A percentile compares a stretch with the other conserved stretches of the same genome.
Evolutionary conservation across 2,113 vertebrate species (phyloP).

Genomic region (Anhinga rufa): DNA sequence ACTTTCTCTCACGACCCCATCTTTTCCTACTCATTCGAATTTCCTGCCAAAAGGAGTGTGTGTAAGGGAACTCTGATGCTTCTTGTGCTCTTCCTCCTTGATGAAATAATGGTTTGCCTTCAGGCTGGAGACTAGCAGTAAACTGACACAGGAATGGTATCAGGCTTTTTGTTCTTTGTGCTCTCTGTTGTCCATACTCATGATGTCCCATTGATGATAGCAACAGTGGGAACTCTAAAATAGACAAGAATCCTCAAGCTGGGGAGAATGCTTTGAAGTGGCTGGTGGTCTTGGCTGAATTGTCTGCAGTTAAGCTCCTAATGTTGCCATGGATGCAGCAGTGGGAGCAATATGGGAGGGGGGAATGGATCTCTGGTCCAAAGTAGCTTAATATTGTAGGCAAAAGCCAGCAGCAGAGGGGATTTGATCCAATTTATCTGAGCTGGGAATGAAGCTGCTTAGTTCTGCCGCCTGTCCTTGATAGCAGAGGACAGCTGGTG

Average conservation of each 20-base stretch:
- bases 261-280: constrained; percentile 24
- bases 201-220: constrained; percentile 25
- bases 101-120: constrained; percentile 24
- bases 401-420: constrained; percentile 11
- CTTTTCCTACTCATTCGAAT: not conserved
- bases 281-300: constrained; percentile 15
- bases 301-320: constrained; percentile 8
- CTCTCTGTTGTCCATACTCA: not conserved
- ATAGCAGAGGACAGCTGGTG: not conserved
- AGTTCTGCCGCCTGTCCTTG: constrained; percentile 7
- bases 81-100: constrained; percentile 7
- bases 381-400: constrained; percentile 32
- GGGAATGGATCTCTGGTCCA: not conserved
- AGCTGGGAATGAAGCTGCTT: not conserved
- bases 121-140: not conserved
- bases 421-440: constrained; percentile 14
- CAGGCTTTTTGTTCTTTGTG: not conserved
- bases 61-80: not conserved
- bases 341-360: not conserved
- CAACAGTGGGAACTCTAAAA: not conserved
- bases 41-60: not conserved
- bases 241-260: constrained; percentile 4
- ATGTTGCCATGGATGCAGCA: constrained; percentile 38
- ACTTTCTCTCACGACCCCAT: constrained; percentile 35
- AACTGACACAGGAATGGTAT: not conserved